A percentile compares a stretch with the other conserved stretches of the same genome.
phyloP scores from a whole-genome alignment of 2,888 invertebrate genomes.

The Plebejus anna region DNA sequence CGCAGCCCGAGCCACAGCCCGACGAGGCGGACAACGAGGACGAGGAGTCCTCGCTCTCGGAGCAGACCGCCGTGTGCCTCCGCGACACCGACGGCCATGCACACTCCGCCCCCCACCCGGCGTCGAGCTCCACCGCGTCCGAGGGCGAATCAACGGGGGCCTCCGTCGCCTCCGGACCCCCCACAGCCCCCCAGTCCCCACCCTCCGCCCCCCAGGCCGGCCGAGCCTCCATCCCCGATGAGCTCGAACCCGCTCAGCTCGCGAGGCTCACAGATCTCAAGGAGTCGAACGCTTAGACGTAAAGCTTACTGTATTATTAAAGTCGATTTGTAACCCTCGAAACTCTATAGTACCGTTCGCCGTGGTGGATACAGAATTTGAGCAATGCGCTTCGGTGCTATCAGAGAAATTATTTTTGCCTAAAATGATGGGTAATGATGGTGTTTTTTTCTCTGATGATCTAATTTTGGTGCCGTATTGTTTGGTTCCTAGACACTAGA shows the following conservation, averaged over 20 bases:
- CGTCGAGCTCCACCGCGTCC: constrained; percentile 84
- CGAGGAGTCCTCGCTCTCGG: constrained; percentile 71
- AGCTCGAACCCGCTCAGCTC: constrained; percentile 92
- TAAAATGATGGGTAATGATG: neutral
- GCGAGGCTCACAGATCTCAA: constrained; percentile 93
- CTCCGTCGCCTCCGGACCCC: constrained; percentile 78
- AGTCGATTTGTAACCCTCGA: constrained; percentile 18
- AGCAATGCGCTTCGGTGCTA: neutral
- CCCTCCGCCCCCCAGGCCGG: constrained; percentile 88
- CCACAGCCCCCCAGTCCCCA: constrained; percentile 74
- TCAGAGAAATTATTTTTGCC: constrained; percentile 15
- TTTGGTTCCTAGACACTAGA: neutral
- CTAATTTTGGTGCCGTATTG: neutral
- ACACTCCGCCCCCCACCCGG: constrained; percentile 78
- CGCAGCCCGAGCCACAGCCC: constrained; percentile 38
- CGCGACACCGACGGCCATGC: constrained; percentile 74
- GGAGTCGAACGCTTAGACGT: constrained; percentile 91
- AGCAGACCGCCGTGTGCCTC: constrained; percentile 70
- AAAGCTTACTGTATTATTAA: constrained; percentile 31
- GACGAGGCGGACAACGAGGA: constrained; percentile 57
- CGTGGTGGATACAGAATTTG: neutral
- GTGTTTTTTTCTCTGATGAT: neutral
- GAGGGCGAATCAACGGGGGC: constrained; percentile 83
- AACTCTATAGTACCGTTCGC: neutral
- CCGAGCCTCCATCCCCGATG: constrained; percentile 91